Evolutionary conservation across 23 tunicate genomes (phyloP), one percentile per base, ranked within the genome.

Genomic region (Styela clava): DNA sequence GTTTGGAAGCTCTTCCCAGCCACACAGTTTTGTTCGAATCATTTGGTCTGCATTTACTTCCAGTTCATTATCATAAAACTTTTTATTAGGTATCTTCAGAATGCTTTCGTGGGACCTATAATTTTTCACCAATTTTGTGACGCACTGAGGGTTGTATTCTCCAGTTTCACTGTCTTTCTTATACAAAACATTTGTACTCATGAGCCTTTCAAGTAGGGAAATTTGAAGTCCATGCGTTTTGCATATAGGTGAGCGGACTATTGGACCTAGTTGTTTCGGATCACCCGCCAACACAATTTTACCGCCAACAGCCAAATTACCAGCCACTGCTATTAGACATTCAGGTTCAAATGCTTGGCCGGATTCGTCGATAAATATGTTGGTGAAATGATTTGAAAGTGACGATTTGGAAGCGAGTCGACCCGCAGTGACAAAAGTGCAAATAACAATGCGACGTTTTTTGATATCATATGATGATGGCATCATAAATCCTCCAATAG

Each of bases 281-380:
- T 86, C 91, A 9, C 91, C 91, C 26, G 88, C 88, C 2, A 86
- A 71, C 27, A 86, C 74, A 16, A 86, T 24, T 33, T 84, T 63
- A 3, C 89, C 83, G 23, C 52, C 19, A 1, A 34, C 33, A 21
- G 83, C 90, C 83, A 90, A 52, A 16, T 82, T 21, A 2, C 86
- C 83, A 22, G 73, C 84, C 26, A 94, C 74, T 16, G 98, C 88
- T 2, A 86, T 85, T 83, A 89, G 35, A 34, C 63, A 85, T 36
- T 94, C 98, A 18, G 98, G 91, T 74, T 94, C 98, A 19, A 78
- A 63, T 19, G 95, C 90, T 65, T 89, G 85, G 20, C 95, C 95
- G 3, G 95, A 87, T 52, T 94, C 98, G 62, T 94, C 98, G 33
- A 94, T 74, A 52, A 88, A 89, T 24, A 92, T 74, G 74, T 64